These are phyloP conservation scores for Zoroaster sp. DNA, from an alignment of 53 echinoderm and acorn worm species.

Conservation along the genomic window DNA sequence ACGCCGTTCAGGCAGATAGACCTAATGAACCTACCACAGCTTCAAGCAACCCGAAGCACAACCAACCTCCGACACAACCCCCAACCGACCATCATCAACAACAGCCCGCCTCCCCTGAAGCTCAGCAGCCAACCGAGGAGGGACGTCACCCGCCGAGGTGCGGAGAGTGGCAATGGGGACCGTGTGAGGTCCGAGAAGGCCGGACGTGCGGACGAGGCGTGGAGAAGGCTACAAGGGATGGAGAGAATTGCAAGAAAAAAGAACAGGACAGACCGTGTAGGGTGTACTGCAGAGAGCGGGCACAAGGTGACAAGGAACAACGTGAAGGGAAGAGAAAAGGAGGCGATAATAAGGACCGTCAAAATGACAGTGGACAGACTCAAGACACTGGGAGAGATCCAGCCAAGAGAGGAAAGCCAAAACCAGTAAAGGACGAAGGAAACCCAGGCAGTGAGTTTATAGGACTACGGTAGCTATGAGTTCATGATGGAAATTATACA, in stretches of 20 bases:
- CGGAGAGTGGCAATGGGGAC: constrained; percentile 46
- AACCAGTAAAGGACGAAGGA: not conserved
- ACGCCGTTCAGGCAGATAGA: constrained; percentile 9
- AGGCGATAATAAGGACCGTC: not conserved
- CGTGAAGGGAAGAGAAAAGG: constrained; percentile 13
- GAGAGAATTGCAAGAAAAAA: constrained; percentile 55
- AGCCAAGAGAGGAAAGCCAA: not conserved
- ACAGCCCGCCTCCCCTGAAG: not conserved
- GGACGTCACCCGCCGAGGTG: not conserved
- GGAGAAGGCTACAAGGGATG: constrained; percentile 46
- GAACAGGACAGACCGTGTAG: constrained; percentile 34
- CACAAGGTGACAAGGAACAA: not conserved
- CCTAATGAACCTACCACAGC: not conserved
- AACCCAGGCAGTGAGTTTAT: not conserved
- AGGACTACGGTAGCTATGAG: too few species aligned
- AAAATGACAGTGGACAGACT: not conserved
- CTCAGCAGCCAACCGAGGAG: not conserved
- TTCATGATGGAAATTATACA: too few species aligned
- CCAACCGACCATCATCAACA: not conserved
- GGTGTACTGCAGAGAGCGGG: constrained; percentile 5
- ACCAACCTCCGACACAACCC: not conserved
- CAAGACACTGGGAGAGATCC: not conserved
- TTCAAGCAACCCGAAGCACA: not conserved
- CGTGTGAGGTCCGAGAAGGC: constrained; percentile 47
- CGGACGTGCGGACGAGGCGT: constrained; percentile 49